These are phyloP conservation scores for Pollimyrus isidori DNA, from an alignment of 2,113 vertebrate genomes.

Conservation along the genomic window DNA sequence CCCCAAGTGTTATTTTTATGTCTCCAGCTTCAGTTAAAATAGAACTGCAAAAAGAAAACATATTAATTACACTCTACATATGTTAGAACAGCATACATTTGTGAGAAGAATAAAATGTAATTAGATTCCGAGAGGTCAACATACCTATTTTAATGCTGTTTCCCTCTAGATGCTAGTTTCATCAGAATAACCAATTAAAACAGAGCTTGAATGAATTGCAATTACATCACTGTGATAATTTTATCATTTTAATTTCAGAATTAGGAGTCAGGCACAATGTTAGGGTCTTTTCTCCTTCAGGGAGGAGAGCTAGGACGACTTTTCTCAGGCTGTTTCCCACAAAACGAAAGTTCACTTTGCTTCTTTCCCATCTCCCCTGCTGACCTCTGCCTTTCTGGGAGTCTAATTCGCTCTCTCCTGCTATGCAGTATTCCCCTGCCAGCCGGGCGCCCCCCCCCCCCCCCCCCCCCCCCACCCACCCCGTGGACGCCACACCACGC, in stretches of 20 bases:
- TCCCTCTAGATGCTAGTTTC: background rate
- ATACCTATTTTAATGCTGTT: background rate
- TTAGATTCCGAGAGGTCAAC: background rate
- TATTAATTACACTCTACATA: background rate
- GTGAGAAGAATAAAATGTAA: background rate
- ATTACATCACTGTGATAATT: background rate
- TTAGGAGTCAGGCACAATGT: background rate
- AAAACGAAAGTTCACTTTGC: background rate
- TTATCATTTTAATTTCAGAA: background rate
- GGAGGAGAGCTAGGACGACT: background rate
- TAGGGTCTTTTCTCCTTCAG: background rate
- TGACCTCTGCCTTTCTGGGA: background rate
- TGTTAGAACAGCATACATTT: background rate
- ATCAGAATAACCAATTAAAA: conserved; percentile 1
- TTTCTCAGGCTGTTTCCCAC: background rate
- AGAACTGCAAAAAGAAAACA: background rate
- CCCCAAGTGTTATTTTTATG: background rate
- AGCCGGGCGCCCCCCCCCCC: background rate
- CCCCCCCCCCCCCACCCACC: too few species aligned
- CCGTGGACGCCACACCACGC: too few species aligned
- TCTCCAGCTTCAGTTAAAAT: background rate
- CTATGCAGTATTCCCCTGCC: background rate
- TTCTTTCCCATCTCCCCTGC: background rate
- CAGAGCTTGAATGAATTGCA: background rate
- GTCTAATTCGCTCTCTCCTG: background rate